Base-by-base conservation (phyloP, 2,797 vertebrate species). In the Hoplostethus mediterraneus region DNA sequence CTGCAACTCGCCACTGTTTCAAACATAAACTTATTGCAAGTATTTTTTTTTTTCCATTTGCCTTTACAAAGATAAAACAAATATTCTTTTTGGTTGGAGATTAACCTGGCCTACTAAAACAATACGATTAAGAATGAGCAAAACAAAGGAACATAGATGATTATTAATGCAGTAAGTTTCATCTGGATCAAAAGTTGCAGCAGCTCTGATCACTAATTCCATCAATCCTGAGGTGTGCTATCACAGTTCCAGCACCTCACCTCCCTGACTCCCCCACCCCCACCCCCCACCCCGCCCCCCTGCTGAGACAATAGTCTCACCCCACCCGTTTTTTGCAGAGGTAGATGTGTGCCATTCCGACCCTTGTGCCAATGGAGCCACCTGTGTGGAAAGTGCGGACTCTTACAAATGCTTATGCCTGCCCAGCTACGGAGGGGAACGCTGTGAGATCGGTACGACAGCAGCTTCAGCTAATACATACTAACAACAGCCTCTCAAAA, bases 321-420 rank as follows among this genome's bases (percentile, higher is more conserved):
- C 90, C 94, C 91, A 94, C 95, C 93, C 94, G 95, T 98, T 94
- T 98, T 95, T 98, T 98, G 94, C 97, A 99, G 98, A 98, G 92
- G 94, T 96, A 89, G 97, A 99, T 92, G 96, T 95, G 93, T 99
- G 98, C 96, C 92, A 96, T 88, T 91, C 97, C 95, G 97, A 96
- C 93, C 98, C 97, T 91, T 99, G 98, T 92, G 91, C 94, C 97
- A 99, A 98, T 82, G 98, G 98, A 97, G 98, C 96, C 93, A 99
- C 98, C 95, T 99, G 98, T 95, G 89, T 93, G 90, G 97, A 98
- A 90, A 95, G 93, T 81, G 94, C 94, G 93, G 95, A 96, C 94
- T 94, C 95, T 96, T 98, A 96, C 97, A 97, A 95, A 97, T 99
- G 98, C 96, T 98, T 99, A 96, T 99, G 98, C 96, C 98, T 99